These are phyloP conservation scores for Parnassius apollo DNA, from an alignment of 2,888 invertebrate species.

Conservation along the genomic window DNA sequence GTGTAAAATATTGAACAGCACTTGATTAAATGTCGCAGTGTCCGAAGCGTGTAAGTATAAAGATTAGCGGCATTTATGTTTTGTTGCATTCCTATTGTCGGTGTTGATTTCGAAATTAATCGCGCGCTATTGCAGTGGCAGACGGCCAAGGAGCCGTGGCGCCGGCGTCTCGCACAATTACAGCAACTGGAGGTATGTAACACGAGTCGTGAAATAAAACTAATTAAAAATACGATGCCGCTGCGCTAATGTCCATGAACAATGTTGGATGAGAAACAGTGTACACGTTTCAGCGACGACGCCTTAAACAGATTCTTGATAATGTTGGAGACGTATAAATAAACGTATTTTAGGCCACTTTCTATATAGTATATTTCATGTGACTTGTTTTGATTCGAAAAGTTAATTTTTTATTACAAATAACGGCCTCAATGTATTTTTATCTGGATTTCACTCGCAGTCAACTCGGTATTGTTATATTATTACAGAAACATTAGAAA, in stretches of 20 bases:
- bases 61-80: conserved; percentile 30
- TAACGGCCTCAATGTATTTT: too few species aligned
- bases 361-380: too few species aligned
- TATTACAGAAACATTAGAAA: too few species aligned
- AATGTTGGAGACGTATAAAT: neutral
- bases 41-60: neutral
- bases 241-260: conserved; percentile 31
- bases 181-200: conserved; percentile 61
- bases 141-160: conserved; percentile 67
- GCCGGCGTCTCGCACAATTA: conserved; percentile 64
- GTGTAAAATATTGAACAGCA: neutral
- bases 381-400: too few species aligned
- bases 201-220: conserved; percentile 63
- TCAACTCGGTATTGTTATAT: too few species aligned
- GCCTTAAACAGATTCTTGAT: neutral
- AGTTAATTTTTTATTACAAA: too few species aligned
- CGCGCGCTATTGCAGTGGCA: conserved; percentile 58
- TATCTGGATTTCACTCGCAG: too few species aligned
- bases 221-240: conserved; percentile 59
- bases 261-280: neutral
- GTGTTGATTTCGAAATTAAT: conserved; percentile 59
- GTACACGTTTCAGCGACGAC: neutral
- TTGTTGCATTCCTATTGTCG: conserved; percentile 48
- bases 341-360: too few species aligned
- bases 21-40: conserved; percentile 2